phyloP scores from a whole-genome alignment of 1,140 invertebrate species.

The Ceratoteleas bidentatus region DNA sequence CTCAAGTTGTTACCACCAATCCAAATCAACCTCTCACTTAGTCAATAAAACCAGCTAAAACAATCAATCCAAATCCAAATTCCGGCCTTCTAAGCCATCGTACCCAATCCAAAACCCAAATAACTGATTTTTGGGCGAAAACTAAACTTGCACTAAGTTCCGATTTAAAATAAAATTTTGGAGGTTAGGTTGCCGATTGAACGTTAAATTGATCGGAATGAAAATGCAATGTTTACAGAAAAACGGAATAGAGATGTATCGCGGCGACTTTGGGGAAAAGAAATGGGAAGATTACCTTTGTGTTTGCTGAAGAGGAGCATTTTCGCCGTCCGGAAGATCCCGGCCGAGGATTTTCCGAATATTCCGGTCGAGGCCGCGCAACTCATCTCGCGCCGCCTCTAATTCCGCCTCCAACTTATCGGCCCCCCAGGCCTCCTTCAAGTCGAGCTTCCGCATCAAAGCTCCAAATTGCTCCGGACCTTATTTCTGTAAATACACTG shows the following conservation, averaged over 20 bases:
- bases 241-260: too few relatives aligned
- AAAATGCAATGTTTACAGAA: too few relatives aligned
- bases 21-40: conserved; percentile 7
- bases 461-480: conserved; percentile 5
- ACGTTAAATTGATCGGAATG: too few relatives aligned
- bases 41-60: neutral
- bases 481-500: conserved; percentile 23
- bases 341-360: conserved; percentile 80
- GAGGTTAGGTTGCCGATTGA: neutral
- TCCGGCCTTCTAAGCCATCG: too few relatives aligned
- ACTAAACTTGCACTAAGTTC: neutral
- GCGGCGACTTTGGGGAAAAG: too few relatives aligned
- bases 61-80: neutral
- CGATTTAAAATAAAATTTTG: neutral
- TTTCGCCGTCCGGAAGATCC: conserved; percentile 79
- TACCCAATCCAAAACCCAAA: too few relatives aligned
- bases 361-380: conserved; percentile 77
- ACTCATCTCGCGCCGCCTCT: conserved; percentile 77
- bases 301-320: conserved; percentile 59
- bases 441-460: conserved; percentile 75
- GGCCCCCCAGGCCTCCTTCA: conserved; percentile 75
- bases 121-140: too few relatives aligned
- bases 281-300: neutral
- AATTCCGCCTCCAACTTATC: conserved; percentile 78
- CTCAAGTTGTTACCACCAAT: too few relatives aligned